Conservation (phyloP, 2,797 vertebrate species). For the Sphenodon punctatus region DNA sequence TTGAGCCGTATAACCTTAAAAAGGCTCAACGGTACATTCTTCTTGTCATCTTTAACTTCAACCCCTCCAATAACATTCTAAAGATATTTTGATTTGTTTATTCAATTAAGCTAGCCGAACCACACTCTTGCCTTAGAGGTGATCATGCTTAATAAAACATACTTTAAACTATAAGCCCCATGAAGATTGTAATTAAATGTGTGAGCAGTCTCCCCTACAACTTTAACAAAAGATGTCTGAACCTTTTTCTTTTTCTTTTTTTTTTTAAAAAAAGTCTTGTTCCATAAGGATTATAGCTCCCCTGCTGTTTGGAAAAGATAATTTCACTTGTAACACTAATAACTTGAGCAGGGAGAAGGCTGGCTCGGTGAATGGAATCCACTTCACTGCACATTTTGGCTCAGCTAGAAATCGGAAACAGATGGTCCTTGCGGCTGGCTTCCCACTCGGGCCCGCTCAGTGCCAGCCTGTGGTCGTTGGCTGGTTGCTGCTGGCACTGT, state of each 20-base stretch:
- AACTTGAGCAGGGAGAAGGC: conserved; percentile 80
- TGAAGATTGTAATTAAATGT: conserved; percentile 70
- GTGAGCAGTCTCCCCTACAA: conserved; percentile 60
- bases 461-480: conserved; percentile 89
- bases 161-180: conserved; percentile 63
- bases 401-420: conserved; percentile 86
- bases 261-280: conserved; percentile 55
- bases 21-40: conserved; percentile 53
- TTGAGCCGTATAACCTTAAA: conserved; percentile 44
- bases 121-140: conserved; percentile 44
- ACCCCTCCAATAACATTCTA: too few species aligned
- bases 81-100: conserved; percentile 58
- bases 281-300: conserved; percentile 83
- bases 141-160: conserved; percentile 69
- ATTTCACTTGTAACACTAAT: conserved; percentile 87
- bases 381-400: conserved; percentile 89
- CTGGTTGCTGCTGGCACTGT: conserved; percentile 88
- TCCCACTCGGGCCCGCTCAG: conserved; percentile 82
- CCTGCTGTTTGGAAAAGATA: conserved; percentile 84
- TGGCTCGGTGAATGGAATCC: conserved; percentile 78
- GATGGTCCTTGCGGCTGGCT: conserved; percentile 91
- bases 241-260: background rate
- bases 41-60: conserved; percentile 63
- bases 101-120: conserved; percentile 54
- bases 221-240: conserved; percentile 70